Evolutionary conservation across 2,888 invertebrate genomes (phyloP).

Genomic region (Nezara viridula): DNA sequence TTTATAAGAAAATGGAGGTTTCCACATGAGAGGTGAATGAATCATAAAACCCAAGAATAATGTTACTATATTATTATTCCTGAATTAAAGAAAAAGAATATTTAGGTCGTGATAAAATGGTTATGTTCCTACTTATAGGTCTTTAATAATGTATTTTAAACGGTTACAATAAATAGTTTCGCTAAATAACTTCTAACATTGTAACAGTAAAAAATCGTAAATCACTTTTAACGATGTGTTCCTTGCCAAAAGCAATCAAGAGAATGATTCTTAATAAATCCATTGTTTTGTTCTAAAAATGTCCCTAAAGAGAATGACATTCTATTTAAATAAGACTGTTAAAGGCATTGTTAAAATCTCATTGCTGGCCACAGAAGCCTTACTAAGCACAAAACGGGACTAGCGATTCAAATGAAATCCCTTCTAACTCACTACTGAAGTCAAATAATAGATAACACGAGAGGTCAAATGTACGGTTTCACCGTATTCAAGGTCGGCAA

Average conservation of each 20-base stretch:
- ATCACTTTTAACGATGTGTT: not conserved
- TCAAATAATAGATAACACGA: not conserved
- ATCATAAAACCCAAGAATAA: too few relatives aligned
- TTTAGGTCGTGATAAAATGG: too few relatives aligned
- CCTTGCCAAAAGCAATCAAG: not conserved
- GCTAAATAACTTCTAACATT: too few relatives aligned
- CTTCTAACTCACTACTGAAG: not conserved
- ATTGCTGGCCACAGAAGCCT: not conserved
- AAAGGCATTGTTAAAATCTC: not conserved
- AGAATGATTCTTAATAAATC: not conserved
- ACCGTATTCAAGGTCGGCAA: not conserved
- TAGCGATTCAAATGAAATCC: conserved; percentile 17
- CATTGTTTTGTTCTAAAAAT: not conserved
- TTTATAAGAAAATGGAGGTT: too few relatives aligned
- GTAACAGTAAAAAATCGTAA: not conserved
- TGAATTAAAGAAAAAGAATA: too few relatives aligned
- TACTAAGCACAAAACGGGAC: not conserved
- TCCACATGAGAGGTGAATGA: too few relatives aligned
- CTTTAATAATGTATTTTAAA: too few relatives aligned
- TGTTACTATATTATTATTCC: too few relatives aligned
- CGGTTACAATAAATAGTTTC: too few relatives aligned
- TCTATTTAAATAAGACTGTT: conserved; percentile 4
- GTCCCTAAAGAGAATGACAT: not conserved
- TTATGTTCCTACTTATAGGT: too few relatives aligned
- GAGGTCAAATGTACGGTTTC: not conserved